Conservation (phyloP, 2,113 vertebrate genomes). For the Anolis carolinensis region DNA sequence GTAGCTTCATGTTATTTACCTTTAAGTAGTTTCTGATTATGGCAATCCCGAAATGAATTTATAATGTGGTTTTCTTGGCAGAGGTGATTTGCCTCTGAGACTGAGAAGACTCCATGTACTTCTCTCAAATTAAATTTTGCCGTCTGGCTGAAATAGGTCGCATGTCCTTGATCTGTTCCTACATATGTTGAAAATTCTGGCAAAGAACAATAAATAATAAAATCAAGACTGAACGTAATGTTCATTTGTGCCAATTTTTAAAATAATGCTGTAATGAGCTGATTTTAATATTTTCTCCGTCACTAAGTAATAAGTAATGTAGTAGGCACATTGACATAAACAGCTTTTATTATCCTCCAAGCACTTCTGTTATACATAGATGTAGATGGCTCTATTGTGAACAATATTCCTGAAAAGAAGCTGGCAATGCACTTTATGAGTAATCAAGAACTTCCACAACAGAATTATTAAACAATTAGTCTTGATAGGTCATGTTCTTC, state of each 20-base stretch:
- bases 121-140: too few relatives aligned
- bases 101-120: too few relatives aligned
- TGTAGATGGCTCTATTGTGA: slow-evolving; percentile 42
- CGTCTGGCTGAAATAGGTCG: too few relatives aligned
- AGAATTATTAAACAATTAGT: slow-evolving; percentile 50
- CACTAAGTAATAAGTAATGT: not conserved
- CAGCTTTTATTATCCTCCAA: not conserved
- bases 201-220: not conserved
- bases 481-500: slow-evolving; percentile 14
- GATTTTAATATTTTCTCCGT: slow-evolving; percentile 35
- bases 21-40: too few relatives aligned
- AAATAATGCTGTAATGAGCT: slow-evolving; percentile 25
- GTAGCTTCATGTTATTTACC: too few relatives aligned
- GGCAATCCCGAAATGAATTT: too few relatives aligned
- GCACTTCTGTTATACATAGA: slow-evolving; percentile 21
- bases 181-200: not conserved
- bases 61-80: too few relatives aligned
- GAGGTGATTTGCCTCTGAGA: too few relatives aligned
- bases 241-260: not conserved
- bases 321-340: slow-evolving; percentile 19
- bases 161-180: not conserved
- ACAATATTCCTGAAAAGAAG: slow-evolving; percentile 36
- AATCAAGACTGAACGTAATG: slow-evolving; percentile 15
- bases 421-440: slow-evolving; percentile 22
- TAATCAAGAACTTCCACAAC: slow-evolving; percentile 42